These are phyloP conservation scores for Papilio glaucus DNA, from an alignment of 1,140 invertebrate species.

Conservation along the genomic window DNA sequence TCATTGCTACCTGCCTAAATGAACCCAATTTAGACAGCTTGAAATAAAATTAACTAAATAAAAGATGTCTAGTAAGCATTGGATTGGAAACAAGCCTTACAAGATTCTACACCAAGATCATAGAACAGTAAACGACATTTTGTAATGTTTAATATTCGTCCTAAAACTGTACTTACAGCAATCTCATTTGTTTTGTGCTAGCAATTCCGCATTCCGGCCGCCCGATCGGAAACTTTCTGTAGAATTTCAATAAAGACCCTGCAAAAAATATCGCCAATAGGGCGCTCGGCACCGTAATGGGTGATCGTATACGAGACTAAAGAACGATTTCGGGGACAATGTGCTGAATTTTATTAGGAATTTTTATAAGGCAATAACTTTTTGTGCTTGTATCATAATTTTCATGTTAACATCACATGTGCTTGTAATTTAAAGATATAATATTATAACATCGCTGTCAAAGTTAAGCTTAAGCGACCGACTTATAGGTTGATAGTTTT, in stretches of 20 bases:
- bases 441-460: background rate
- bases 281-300: constrained; percentile 52
- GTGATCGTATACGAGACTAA: constrained; percentile 51
- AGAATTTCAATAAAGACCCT: constrained; percentile 77
- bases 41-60: no score
- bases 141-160: background rate
- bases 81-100: background rate
- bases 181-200: constrained; percentile 44
- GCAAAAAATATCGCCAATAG: constrained; percentile 66
- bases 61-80: no score
- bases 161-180: constrained; percentile 35
- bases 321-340: constrained; percentile 57
- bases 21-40: no score
- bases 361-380: constrained; percentile 65
- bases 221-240: constrained; percentile 59
- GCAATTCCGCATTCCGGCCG: constrained; percentile 47
- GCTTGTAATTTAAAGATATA: background rate
- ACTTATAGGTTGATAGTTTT: background rate
- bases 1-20: no score
- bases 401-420: constrained; percentile 39
- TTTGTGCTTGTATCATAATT: constrained; percentile 64
- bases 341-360: constrained; percentile 71
- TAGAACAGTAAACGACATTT: background rate
- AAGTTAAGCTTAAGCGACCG: no score
- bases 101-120: background rate